A percentile compares a stretch with the other conserved stretches of the same genome.
Evolutionary conservation across 2,113 vertebrate genomes (phyloP).

Genomic region (Nesoenas mayeri): DNA sequence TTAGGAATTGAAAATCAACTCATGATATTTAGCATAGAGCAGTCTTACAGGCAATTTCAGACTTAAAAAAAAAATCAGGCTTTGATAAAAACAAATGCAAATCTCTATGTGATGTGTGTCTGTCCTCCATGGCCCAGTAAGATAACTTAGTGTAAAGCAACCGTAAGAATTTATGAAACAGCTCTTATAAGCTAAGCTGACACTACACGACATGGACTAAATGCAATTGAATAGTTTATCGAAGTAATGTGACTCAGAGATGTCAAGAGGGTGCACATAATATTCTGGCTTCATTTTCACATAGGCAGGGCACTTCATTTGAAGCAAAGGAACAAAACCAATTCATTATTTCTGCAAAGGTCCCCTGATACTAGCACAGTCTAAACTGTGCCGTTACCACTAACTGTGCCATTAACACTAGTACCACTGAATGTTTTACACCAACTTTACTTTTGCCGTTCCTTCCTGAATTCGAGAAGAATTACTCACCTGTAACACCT

Average conservation of each 20-base stretch:
- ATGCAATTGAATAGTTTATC: background rate
- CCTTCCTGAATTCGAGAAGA: background rate
- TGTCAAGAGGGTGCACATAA: background rate
- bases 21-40: background rate
- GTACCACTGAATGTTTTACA: background rate
- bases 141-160: background rate
- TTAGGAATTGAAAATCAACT: conserved; percentile 52
- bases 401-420: background rate
- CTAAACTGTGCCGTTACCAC: too few species aligned
- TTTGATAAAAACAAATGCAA: background rate
- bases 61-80: background rate
- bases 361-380: background rate
- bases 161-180: background rate
- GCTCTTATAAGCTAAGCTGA: background rate
- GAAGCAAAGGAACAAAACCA: background rate
- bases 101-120: background rate
- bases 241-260: background rate
- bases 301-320: accelerated
- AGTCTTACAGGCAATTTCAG: conserved; percentile 1
- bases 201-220: background rate
- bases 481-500: background rate
- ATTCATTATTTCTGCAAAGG: background rate
- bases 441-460: background rate
- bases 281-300: background rate
- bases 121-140: background rate